Evolutionary conservation across 2,888 invertebrate genomes (phyloP), one percentile per base, ranked within the genome.

Genomic region (Phengaris arion): DNA sequence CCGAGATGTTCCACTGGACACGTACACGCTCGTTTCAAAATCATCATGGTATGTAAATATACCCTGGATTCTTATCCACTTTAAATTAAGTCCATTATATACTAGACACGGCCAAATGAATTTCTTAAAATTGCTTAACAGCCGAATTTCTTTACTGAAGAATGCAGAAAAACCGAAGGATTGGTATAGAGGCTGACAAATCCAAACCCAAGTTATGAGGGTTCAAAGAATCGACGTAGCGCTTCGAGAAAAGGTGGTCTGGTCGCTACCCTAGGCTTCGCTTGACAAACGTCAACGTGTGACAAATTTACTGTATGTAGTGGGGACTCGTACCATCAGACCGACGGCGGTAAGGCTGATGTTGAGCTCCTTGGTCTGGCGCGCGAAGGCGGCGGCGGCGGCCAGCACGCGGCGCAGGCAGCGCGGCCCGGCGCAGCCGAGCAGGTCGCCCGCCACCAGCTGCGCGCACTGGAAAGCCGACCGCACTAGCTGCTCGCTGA

Each of bases 341-440:
- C 99, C 99, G 74, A 99, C 98, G 68, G 99, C 99, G 6, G 99
- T 99, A 64, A 99, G 94, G 51, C 98, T 98, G 85, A 99, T 99
- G 91, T 99, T 99, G 75, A 99, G 94, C 90, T 99, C 99, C 87
- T 98, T 97, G 68, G 97, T 98, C 93, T 99, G 99, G 15, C 97
- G 96, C 35, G 99, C 99, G 93, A 99, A 99, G 86, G 98, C 98
- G 0, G 98, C 97, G 6, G 99, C 98, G 0, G 98, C 98, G 80
- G 97, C 97, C 22, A 99, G 96, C 86, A 97, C 98, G 74, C 97
- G 94, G 48, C 98, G 97, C 81, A 99, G 95, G 88, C 98, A 99
- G 79, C 97, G 94, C 93, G 98, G 97, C 0, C 99, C 98, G 93
- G 99, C 98, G 74, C 97, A 96, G 59, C 92, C 93, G 80, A 99